These are phyloP conservation scores for Cylas formicarius DNA, from an alignment of 1,140 invertebrate genomes.

Conservation along the genomic window DNA sequence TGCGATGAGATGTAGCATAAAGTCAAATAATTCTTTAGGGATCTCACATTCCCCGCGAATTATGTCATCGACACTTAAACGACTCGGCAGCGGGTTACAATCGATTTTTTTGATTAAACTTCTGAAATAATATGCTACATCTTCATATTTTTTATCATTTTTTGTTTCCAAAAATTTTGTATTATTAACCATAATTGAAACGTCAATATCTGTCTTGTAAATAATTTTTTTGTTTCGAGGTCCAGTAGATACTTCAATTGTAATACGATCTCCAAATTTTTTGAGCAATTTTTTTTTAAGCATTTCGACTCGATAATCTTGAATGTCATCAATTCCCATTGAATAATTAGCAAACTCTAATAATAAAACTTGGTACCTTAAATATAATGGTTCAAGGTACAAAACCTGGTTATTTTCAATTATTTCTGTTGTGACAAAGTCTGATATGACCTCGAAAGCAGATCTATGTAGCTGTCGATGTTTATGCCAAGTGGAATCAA, in stretches of 20 bases:
- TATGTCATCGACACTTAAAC: slow-evolving; percentile 35
- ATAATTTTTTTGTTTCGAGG: slow-evolving; percentile 32
- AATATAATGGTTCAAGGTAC: slow-evolving; percentile 12
- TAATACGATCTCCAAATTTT: slow-evolving; percentile 32
- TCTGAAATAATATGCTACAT: slow-evolving; percentile 2
- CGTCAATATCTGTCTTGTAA: slow-evolving; percentile 33
- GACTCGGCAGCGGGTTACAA: not conserved
- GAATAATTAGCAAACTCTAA: slow-evolving; percentile 15
- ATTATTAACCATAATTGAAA: slow-evolving; percentile 25
- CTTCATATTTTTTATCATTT: slow-evolving; percentile 17
- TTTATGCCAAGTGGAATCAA: slow-evolving; percentile 10
- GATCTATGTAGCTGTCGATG: slow-evolving; percentile 13
- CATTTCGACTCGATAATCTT: slow-evolving; percentile 34
- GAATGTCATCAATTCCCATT: slow-evolving; percentile 26
- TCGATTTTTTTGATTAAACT: slow-evolving; percentile 24
- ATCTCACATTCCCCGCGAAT: slow-evolving; percentile 37
- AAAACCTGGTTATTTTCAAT: slow-evolving; percentile 15
- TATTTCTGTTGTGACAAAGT: slow-evolving; percentile 13
- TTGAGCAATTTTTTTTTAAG: no score
- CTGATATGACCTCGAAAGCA: slow-evolving; percentile 9
- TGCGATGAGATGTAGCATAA: slow-evolving; percentile 30
- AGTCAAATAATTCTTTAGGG: slow-evolving; percentile 33
- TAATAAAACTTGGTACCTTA: slow-evolving; percentile 7
- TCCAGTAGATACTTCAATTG: slow-evolving; percentile 32
- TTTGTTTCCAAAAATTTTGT: slow-evolving; percentile 26